Base-by-base conservation (phyloP, 2,797 vertebrate species). In the Lepus oiostolus region DNA sequence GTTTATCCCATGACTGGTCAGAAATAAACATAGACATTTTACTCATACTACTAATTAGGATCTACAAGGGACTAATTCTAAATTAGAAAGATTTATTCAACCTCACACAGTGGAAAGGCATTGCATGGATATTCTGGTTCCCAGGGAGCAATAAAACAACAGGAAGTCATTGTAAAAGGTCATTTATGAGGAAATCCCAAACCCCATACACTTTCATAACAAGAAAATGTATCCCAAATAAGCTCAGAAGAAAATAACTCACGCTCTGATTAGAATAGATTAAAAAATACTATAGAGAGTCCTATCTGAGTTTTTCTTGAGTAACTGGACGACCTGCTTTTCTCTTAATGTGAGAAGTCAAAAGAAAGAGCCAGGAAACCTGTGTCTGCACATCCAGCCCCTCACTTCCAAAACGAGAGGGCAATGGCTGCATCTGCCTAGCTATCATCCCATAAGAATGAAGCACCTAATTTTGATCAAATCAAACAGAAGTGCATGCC, bases 61-160 rank as follows among this genome's bases (percentile, higher is more conserved):
- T 81, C 54, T 94, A 93, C 90, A 95, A 77, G 79, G 77, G 79
- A 90, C 79, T 86, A 88, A 88, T 22, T 90, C 54, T 63, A 84
- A 95, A 92, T 93, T 83, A 95, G 86, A 90, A 92, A 60, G 62
- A 88, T 80, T 96, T 93, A 90, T 93, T 83, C 74, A 94, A 22
- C 47, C 77, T 95, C 72, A 88, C 54, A 96, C 60, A 32, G 35
- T 71, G 50, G 75, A 38, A 94, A 58, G 71, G 4, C 72, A 32
- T 74, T 54, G 10, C 38, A 76, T 38, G 28, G 60, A 74, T 95
- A 50, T 82, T 87, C 42, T 68, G 47, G 63, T 76, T 96, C 75
- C 65, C 75, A 67, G 42, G 76, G 50, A 75, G 82, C 52, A 76
- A 80, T 47, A 93, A 96, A 95, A 63, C 75, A 94, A 77, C 74